phyloP scores from a whole-genome alignment of 2,113 vertebrate genomes.

The Puma concolor region DNA sequence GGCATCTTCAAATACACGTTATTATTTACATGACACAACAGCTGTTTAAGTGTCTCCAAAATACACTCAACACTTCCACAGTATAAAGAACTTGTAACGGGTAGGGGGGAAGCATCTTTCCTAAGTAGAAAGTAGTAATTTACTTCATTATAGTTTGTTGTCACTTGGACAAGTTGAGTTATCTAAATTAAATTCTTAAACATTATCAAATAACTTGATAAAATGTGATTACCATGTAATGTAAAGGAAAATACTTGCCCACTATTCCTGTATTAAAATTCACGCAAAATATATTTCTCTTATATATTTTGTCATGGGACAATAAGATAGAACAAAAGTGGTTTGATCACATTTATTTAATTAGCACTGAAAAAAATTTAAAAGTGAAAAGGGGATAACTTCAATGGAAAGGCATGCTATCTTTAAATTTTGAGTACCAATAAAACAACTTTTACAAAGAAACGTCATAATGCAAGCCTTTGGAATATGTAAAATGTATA shows the following conservation, averaged over 20 bases:
- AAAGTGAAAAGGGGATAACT: not conserved
- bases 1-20: not conserved
- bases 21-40: not conserved
- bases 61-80: not conserved
- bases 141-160: not conserved
- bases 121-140: not conserved
- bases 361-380: not conserved
- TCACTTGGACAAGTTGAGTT: not conserved
- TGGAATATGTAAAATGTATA: not conserved
- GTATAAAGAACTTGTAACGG: not conserved
- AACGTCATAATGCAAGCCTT: not conserved
- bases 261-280: not conserved
- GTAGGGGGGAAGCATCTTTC: rapidly evolving
- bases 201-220: not conserved
- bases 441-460: not conserved
- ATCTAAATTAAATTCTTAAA: not conserved
- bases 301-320: not conserved
- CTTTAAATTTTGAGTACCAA: not conserved
- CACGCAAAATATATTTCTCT: not conserved
- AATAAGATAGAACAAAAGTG: not conserved
- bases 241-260: not conserved
- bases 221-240: not conserved
- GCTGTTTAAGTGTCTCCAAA: not conserved
- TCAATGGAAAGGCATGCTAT: not conserved
- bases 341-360: not conserved